Conservation (phyloP, 1,140 invertebrate genomes). For the Brachionus sp. region DNA sequence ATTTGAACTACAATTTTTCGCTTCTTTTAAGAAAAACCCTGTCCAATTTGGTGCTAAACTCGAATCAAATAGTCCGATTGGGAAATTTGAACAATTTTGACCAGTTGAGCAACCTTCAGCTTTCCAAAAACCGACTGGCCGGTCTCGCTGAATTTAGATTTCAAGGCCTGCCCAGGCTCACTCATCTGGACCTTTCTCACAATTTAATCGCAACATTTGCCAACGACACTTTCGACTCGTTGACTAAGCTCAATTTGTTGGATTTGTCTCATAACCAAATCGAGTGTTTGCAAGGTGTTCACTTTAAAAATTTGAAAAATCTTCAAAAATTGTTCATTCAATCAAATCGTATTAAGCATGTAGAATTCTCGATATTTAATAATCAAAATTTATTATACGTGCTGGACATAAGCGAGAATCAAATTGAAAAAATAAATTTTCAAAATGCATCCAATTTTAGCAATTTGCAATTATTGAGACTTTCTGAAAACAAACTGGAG, state of each 20-base stretch:
- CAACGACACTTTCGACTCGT: background rate
- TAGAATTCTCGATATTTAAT: background rate
- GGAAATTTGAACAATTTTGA: background rate
- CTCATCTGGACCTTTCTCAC: background rate
- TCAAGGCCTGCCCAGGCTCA: background rate
- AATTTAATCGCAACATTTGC: background rate
- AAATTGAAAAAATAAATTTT: background rate
- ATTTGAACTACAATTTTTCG: background rate
- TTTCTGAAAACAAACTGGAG: background rate
- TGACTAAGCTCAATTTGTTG: background rate
- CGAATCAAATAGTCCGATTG: background rate
- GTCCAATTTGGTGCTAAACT: background rate
- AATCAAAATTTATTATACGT: background rate
- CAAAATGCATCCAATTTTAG: background rate
- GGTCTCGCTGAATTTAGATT: background rate
- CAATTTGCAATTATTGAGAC: background rate
- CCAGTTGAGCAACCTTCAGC: background rate
- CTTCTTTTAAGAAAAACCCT: background rate
- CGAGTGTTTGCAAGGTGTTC: background rate
- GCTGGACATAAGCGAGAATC: background rate
- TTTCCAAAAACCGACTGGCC: background rate
- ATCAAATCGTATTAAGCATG: background rate
- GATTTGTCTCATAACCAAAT: background rate
- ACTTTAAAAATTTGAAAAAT: background rate
- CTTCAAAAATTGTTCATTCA: background rate